Percentiles rank a stretch among this genome's conserved stretches.
phyloP scores from a whole-genome alignment of 2,888 invertebrate species.

The Copidosoma aretas region DNA sequence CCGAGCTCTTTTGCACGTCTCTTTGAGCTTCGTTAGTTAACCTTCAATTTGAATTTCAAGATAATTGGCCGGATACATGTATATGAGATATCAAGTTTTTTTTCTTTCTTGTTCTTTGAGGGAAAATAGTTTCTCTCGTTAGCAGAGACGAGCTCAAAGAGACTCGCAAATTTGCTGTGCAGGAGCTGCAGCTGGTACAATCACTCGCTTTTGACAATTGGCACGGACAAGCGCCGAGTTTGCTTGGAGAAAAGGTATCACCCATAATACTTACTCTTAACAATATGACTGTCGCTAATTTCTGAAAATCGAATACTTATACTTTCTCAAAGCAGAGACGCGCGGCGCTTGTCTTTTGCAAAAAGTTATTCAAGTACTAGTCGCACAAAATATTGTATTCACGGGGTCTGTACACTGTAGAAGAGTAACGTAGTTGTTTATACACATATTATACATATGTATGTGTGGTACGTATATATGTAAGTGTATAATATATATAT shows the following conservation, averaged over 20 bases:
- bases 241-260: background rate
- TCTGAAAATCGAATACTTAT: background rate
- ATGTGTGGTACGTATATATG: too few species aligned
- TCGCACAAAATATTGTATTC: constrained; percentile 13
- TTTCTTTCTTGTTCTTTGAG: constrained; percentile 8
- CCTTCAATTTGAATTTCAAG: constrained; percentile 3
- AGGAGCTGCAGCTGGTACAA: constrained; percentile 1
- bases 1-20: constrained; percentile 9
- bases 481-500: background rate
- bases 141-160: constrained; percentile 18
- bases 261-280: background rate
- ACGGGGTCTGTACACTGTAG: constrained; percentile 5
- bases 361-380: constrained; percentile 3
- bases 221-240: background rate
- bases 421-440: constrained; percentile 14
- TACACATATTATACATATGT: too few species aligned
- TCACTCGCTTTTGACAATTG: constrained; percentile 6
- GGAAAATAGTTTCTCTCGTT: background rate
- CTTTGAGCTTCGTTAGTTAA: constrained; percentile 34
- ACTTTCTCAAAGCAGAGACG: too few species aligned
- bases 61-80: constrained; percentile 10
- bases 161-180: constrained; percentile 6
- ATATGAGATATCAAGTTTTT: background rate
- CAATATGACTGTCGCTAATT: background rate
- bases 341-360: constrained; percentile 9